Base-by-base conservation (phyloP, 2,113 vertebrate genomes). In the Psammodynastes pulverulentus region DNA sequence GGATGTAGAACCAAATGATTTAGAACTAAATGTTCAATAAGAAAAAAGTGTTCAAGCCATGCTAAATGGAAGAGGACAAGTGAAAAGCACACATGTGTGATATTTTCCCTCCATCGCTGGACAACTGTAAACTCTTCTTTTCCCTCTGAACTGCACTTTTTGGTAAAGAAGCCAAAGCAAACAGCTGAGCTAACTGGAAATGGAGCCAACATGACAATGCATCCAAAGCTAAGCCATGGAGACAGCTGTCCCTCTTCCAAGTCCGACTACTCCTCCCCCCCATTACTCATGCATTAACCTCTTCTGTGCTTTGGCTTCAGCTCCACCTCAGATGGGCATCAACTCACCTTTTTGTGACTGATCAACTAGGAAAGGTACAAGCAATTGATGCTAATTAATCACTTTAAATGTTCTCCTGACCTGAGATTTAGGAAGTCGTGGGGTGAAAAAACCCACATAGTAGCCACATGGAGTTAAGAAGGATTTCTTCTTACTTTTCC, bases 391-490 rank as follows among this genome's bases (percentile, higher is more conserved):
- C 9, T 3, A 46, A 24, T n/a, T 34, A 56, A n/a, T 19, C 45
- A 48, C 21, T 23, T 26, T 29, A 26, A 26, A 17, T 39, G 23
- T 45, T 91, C 45, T 52, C 43, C 13, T 51, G 34, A 29, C 23
- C 45, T 43, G 43, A 23, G 86, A 26, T 29, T 39, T 45, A 43
- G n/a, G 39, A 91, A 10, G 23, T 4, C 8, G 4, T 79, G 86
- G 9, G 46, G 0, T 49, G 62, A 54, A 86, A 88, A 53, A 56
- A 26, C 26, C 0, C 0, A 3, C 19, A 1, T 5, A 10, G 86
- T 52, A 26, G 17, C 2, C 7, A 24, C n/a, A 12, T 51, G 34
- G 7, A 67, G 13, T 15, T 54, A 8, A 48, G 10, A 6, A 34
- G 39, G 2, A 3, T 1, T 4, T n/a, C 19, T 12, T 5, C 3